Evolutionary conservation across 2,888 invertebrate genomes (phyloP).

Genomic region (Campoletis raptor): DNA sequence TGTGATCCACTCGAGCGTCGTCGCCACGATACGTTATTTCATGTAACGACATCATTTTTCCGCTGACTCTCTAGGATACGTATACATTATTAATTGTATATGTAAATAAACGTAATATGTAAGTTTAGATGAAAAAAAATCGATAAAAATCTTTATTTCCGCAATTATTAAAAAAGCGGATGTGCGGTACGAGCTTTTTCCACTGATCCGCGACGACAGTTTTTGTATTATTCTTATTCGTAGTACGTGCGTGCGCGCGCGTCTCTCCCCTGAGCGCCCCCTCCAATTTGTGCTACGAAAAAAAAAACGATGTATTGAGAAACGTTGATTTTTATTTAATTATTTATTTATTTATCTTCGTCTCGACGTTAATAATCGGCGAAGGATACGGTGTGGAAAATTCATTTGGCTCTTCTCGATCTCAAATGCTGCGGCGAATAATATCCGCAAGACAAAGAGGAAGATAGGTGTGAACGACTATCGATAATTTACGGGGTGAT

Average conservation of each 20-base stretch:
- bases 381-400: not conserved
- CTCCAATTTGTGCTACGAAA: conserved; percentile 26
- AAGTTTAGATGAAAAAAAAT: conserved; percentile 12
- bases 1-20: not conserved
- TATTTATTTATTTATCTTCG: not conserved
- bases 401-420: not conserved
- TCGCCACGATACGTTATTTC: conserved; percentile 21
- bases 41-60: conserved; percentile 17
- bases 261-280: conserved; percentile 14
- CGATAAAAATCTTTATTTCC: not conserved
- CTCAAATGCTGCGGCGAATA: not conserved
- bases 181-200: conserved; percentile 11
- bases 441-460: not conserved
- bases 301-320: conserved; percentile 36
- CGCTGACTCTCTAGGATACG: conserved; percentile 13
- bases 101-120: not conserved
- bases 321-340: conserved; percentile 4
- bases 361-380: not conserved
- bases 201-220: conserved; percentile 17
- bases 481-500: conserved; percentile 22
- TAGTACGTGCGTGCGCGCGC: conserved; percentile 24
- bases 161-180: conserved; percentile 1
- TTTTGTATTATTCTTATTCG: conserved; percentile 17
- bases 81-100: not conserved
- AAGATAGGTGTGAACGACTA: not conserved